Evolutionary conservation across 2,113 vertebrate species (phyloP).

Genomic region (Microcebus ravelobensis): DNA sequence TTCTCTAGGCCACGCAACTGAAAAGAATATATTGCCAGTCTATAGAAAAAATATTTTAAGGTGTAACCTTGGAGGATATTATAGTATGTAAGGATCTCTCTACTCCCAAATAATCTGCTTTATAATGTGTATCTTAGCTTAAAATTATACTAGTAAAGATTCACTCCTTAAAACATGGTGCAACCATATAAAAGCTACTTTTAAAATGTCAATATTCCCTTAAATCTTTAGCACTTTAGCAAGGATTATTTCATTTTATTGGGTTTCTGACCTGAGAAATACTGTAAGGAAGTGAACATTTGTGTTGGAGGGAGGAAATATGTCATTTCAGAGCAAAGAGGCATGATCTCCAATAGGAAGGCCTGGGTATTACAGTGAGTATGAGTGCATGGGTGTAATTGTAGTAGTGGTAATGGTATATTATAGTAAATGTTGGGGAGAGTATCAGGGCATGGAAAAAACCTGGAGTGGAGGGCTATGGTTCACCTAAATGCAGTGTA

Average conservation of each 20-base stretch:
- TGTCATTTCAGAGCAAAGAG: background rate
- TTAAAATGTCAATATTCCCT: background rate
- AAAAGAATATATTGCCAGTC: background rate
- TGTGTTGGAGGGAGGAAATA: background rate
- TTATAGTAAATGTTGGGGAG: background rate
- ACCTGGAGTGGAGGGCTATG: background rate
- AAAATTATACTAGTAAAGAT: background rate
- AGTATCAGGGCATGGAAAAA: background rate
- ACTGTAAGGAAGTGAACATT: background rate
- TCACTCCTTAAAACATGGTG: background rate
- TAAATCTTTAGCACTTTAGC: background rate
- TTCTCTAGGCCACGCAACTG: background rate
- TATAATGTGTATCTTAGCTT: background rate
- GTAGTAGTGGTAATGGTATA: background rate
- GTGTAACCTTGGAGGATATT: background rate
- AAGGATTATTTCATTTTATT: background rate
- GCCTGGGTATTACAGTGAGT: fast-evolving
- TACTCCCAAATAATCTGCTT: background rate
- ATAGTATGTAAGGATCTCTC: background rate
- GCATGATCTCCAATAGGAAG: background rate
- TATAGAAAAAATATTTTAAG: background rate
- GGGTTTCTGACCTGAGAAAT: background rate
- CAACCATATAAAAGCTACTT: background rate
- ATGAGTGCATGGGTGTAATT: background rate
- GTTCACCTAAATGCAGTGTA: background rate